Percentiles rank a stretch among this genome's conserved stretches.
These are phyloP conservation scores for Dromas ardeola DNA, from an alignment of 2,113 vertebrate species.

Conservation along the genomic window DNA sequence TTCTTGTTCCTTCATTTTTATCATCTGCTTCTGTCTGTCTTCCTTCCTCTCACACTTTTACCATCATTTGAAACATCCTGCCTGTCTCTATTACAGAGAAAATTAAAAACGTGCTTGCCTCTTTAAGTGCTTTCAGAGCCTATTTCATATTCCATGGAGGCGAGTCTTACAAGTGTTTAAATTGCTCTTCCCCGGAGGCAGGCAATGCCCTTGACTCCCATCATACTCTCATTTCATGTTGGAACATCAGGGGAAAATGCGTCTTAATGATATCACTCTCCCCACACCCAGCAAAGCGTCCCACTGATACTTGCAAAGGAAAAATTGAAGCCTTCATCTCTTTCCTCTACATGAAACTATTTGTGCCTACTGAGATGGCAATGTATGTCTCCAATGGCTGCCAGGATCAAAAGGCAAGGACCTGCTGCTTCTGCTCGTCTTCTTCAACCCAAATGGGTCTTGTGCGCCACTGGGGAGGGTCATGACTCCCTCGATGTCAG, in stretches of 20 bases:
- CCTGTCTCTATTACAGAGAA: not conserved
- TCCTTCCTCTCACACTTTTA: not conserved
- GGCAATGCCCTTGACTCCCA: not conserved
- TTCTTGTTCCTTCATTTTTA: not conserved
- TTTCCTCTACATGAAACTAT: not conserved
- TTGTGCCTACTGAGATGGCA: not conserved
- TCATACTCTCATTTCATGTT: not conserved
- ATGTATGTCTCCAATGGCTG: not conserved
- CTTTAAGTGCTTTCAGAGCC: not conserved
- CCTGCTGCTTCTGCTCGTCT: not conserved
- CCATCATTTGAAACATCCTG: not conserved
- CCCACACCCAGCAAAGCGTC: not conserved
- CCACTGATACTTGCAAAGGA: not conserved
- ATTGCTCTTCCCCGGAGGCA: not conserved
- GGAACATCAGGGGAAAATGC: not conserved
- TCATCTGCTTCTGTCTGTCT: not conserved
- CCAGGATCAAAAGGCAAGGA: not conserved
- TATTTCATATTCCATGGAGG: not conserved
- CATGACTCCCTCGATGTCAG: not conserved
- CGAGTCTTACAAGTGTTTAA: not conserved
- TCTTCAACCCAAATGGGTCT: not conserved
- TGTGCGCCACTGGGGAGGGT: not conserved
- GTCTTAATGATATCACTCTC: not conserved
- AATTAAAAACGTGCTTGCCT: slow-evolving; percentile 20
- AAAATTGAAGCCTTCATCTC: not conserved